Conservation (phyloP, 2,797 vertebrate species). For the Pseudochirops corinnae region DNA sequence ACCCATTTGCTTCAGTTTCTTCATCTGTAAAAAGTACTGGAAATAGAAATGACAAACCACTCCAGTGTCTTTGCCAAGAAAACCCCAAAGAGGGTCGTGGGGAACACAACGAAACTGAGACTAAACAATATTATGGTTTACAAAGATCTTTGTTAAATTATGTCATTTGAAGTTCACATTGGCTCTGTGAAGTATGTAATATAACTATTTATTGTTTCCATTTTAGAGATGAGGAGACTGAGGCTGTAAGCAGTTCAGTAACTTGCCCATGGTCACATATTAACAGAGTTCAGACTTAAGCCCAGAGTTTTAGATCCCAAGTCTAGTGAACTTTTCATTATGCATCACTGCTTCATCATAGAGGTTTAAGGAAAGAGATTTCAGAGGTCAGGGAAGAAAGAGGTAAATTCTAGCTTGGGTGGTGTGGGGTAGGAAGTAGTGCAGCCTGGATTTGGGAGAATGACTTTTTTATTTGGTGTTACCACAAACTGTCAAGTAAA, state of each 20-base stretch:
- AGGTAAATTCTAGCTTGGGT: not conserved
- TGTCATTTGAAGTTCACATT: not conserved
- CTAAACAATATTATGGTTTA: not conserved
- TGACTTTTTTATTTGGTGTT: not conserved
- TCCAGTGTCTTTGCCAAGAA: not conserved
- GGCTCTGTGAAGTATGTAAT: not conserved
- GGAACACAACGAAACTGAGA: not conserved
- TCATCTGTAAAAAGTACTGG: not conserved
- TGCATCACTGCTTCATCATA: not conserved
- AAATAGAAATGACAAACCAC: not conserved
- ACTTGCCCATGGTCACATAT: not conserved
- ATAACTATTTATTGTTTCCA: not conserved
- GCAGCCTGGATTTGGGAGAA: not conserved
- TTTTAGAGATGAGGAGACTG: not conserved
- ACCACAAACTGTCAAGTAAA: slow-evolving; percentile 8
- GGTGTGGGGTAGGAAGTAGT: not conserved
- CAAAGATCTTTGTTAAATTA: not conserved
- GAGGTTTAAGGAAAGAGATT: not conserved
- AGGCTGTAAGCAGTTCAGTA: not conserved
- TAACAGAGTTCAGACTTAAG: not conserved
- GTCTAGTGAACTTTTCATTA: not conserved
- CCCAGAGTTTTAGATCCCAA: not conserved
- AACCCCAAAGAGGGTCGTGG: not conserved
- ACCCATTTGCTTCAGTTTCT: not conserved
- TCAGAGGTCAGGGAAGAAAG: not conserved